Percentiles rank a stretch among this genome's conserved stretches.
phyloP scores from a whole-genome alignment of 2,888 invertebrate genomes.

The Cryptocephalus primarius region DNA sequence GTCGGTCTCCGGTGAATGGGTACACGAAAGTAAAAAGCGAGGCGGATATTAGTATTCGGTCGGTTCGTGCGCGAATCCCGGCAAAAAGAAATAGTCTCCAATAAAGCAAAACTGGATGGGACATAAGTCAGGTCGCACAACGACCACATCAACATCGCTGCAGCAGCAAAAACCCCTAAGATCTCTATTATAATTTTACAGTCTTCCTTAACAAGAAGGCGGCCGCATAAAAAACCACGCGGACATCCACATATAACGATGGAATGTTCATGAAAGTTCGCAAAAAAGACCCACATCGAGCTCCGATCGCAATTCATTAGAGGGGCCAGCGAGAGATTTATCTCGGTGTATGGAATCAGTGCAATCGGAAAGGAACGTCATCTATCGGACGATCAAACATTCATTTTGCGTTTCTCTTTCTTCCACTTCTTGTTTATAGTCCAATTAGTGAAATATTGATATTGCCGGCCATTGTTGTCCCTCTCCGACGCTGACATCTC shows the following conservation, averaged over 20 bases:
- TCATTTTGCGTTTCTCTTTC: conserved; percentile 1
- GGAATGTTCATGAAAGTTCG: conserved; percentile 23
- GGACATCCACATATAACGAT: conserved; percentile 13
- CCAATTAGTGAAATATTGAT: conserved; percentile 8
- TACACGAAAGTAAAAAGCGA: too few species aligned
- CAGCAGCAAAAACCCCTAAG: not conserved
- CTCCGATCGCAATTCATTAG: conserved; percentile 25
- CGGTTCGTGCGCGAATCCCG: too few species aligned
- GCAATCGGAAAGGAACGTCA: conserved; percentile 6
- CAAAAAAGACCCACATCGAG: conserved; percentile 29
- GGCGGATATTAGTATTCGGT: too few species aligned
- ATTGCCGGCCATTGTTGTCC: conserved; percentile 1
- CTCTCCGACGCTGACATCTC: not conserved
- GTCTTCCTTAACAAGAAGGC: conserved; percentile 7
- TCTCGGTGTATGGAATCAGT: not conserved
- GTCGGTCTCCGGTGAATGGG: too few species aligned
- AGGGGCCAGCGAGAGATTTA: conserved; percentile 5
- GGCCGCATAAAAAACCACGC: conserved; percentile 4
- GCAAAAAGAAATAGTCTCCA: too few species aligned
- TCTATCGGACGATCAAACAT: conserved; percentile 7
- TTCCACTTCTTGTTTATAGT: conserved; percentile 4
- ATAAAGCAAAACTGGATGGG: too few species aligned
- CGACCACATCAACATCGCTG: too few species aligned
- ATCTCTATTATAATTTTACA: conserved; percentile 9
- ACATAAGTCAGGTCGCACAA: too few species aligned